Base-by-base conservation (phyloP, 2,797 vertebrate genomes). In the Tapirus indicus region DNA sequence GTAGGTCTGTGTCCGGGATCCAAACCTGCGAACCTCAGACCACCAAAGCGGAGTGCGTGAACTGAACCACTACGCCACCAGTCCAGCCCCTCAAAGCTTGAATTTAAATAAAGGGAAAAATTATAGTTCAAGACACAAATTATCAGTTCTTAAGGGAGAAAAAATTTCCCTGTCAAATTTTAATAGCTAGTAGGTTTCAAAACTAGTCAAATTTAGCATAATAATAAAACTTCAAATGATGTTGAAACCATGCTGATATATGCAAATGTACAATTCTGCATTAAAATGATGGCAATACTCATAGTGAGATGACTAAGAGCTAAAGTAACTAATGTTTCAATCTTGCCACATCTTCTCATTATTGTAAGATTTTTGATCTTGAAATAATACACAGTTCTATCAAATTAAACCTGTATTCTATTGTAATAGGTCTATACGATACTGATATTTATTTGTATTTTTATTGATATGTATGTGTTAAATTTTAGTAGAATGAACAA, bases 141-240 rank as follows among this genome's bases (percentile, higher is more conserved):
- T 16, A 58, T 79, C 47, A 77, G 49, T 93, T 92, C 94, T 90
- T 95, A 87, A 32, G 44, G 35, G 27, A 35, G 44, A 60, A 95
- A 91, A 95, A 62, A 32, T 7, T 97, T 93, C 38, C 58, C 72
- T 97, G 56, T 91, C 85, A 86, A 91, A 95, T n/a, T 94, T 96
- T n/a, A 96, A 75, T 82, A 90, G 79, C 49, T 79, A 90, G 71
- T 5, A 75, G 44, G 47, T 79, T 94, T 92, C 96, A 84, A 96
- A 97, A 88, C 44, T 83, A 83, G 17, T 87, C 35, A 86, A 44
- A 92, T 80, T 96, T 97, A 95, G 58, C 92, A 80, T 97, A 88
- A 90, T 91, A 91, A 96, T 97, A 88, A 95, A 97, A 86, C 52
- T 96, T 91, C 80, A 95, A 77, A 88, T 92, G 91, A 78, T 91